Evolutionary conservation across 2,888 invertebrate genomes (phyloP), one percentile per base, ranked within the genome.

Genomic region (Petrophora chlorosata): DNA sequence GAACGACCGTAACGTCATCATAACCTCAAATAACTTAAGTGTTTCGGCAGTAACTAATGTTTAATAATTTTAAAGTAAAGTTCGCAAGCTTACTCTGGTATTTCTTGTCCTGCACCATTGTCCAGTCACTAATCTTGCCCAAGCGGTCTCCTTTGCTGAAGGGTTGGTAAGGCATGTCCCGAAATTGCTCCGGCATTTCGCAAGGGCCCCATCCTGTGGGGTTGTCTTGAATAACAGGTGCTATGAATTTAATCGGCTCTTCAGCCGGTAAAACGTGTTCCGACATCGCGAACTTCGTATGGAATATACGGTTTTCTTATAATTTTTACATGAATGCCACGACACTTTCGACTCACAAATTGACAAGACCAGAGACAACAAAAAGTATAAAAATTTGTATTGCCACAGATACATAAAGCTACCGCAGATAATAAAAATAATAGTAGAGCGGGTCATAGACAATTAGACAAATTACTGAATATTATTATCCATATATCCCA

Each of bases 91-190:
- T 90, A 96, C 96, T 97, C 61, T 96, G 94, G 81, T 97, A 97
- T 88, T 99, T 96, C 68, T 98, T 97, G 76, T 99, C 98, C 71
- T 97, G 97, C 3, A 96, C 95, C 47, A 97, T 97, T 41, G 98
- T 99, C 99, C 99, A 99, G 80, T 99, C 99, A 71, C 99, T 98
- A 68, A 99, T 99, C 93, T 99, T 99, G 66, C 99, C 99, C 61
- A 99, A 92, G 65, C 99, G 95, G 85, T 99, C 99, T 53, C 98
- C 98, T 90, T 99, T 99, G 65, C 99, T 98, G 84, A 99, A 99
- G 26, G 99, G 99, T 88, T 99, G 99, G 87, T 99, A 99, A 5
- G 99, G 99, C 94, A 98, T 97, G 85, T 98, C 97, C 75, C 95
- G 95, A 85, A 97, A 98, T 73, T 97, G 96, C 51, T 97, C 97